A percentile compares a stretch with the other conserved stretches of the same genome.
Evolutionary conservation across 2,888 invertebrate species (phyloP).

Genomic region (Ptycholaimellus sp.): DNA sequence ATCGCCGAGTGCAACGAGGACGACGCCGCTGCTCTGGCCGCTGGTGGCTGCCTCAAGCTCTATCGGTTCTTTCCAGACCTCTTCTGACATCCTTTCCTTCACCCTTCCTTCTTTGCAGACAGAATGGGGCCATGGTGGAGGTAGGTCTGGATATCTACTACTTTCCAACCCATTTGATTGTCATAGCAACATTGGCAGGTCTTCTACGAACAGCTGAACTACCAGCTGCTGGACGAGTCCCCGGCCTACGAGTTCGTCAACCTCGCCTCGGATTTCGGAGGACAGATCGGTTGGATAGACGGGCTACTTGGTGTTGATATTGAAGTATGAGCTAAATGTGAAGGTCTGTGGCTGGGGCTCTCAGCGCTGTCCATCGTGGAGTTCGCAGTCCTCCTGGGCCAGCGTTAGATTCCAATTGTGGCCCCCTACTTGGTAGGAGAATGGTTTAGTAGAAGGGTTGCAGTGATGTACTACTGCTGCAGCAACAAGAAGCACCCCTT

Average conservation of each 20-base stretch:
- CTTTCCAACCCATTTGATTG: too few species aligned
- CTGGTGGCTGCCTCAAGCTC: not conserved
- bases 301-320: too few species aligned
- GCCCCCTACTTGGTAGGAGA: too few species aligned
- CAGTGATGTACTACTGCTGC: not conserved
- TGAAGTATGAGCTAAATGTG: too few species aligned
- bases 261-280: constrained; percentile 24
- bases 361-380: constrained; percentile 23
- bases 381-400: constrained; percentile 9
- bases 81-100: too few species aligned
- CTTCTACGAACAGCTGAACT: constrained; percentile 18
- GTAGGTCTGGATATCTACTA: too few species aligned
- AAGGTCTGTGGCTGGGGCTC: constrained; percentile 24
- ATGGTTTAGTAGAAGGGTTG: too few species aligned
- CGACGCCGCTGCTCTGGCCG: not conserved
- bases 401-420: too few species aligned
- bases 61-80: not conserved
- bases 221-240: constrained; percentile 8
- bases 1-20: not conserved
- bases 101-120: constrained; percentile 9
- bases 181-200: too few species aligned
- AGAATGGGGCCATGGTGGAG: constrained; percentile 16
- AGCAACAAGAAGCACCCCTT: not conserved
- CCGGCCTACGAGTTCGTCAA: constrained; percentile 13
- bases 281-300: constrained; percentile 22